A percentile compares a stretch with the other conserved stretches of the same genome.
phyloP scores from a whole-genome alignment of 2,888 invertebrate genomes.

The Catocala fraxini region DNA sequence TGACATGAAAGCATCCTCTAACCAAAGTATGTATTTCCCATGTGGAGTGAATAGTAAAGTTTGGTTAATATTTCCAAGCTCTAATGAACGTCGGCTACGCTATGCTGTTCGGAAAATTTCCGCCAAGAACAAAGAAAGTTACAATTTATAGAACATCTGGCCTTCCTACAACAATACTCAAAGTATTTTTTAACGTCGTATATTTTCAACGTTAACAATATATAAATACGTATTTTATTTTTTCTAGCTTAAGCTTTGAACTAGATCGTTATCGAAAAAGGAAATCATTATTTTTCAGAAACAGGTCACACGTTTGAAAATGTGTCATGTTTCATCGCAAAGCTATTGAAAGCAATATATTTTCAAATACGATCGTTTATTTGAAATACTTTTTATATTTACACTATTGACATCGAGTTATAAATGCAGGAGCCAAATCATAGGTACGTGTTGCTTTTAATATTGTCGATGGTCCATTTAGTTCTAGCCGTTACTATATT shows the following conservation, averaged over 20 bases:
- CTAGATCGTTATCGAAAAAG: constrained; percentile 14
- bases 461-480: no score
- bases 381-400: not conserved
- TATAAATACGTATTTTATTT: constrained; percentile 21
- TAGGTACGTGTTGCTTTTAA: no score
- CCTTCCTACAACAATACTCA: constrained; percentile 31
- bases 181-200: constrained; percentile 35
- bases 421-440: not conserved
- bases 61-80: constrained; percentile 47
- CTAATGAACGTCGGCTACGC: constrained; percentile 48
- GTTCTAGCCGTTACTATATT: no score
- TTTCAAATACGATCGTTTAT: not conserved
- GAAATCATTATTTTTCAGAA: constrained; percentile 24
- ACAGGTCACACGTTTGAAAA: constrained; percentile 29
- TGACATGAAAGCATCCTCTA: not conserved
- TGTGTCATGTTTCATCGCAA: not conserved
- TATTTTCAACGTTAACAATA: constrained; percentile 33
- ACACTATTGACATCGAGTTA: no score
- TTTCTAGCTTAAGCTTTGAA: constrained; percentile 30
- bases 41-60: constrained; percentile 18
- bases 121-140: constrained; percentile 48
- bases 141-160: constrained; percentile 49
- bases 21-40: constrained; percentile 16
- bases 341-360: not conserved
- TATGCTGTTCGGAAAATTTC: constrained; percentile 42